Base-by-base conservation (phyloP, 35 echinoderm and acorn worm genomes). In the Diadema setosum region DNA sequence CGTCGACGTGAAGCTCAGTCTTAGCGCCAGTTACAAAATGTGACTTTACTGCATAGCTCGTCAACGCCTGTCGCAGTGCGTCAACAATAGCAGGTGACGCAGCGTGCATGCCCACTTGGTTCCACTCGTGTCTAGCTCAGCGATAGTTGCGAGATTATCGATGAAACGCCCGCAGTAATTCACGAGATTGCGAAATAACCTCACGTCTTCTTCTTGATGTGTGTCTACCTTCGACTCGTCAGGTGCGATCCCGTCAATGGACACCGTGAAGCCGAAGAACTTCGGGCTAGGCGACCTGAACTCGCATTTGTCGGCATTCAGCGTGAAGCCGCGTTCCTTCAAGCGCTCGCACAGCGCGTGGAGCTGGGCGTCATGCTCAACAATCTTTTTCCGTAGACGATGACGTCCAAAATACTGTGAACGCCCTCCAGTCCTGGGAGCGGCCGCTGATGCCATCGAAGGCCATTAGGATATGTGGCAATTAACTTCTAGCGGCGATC, bases 131-230 rank as follows among this genome's bases (percentile, higher is more conserved):
- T 93, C 0, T 20, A 81, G 86, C 49, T 83, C 75, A 2, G 81
- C 29, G 6, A 87, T 87, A 24, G 84, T 82, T 1, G 84, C 56
- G 15, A 82, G 73, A 42, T 84, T 35, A 4, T 23, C 59, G 35
- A 94, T 88, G 16, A 83, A 88, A 14, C 85, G 1, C 41, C 85
- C 87, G 40, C 60, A 92, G 34, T 93, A 93, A 29, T 88, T 82
- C 36, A 94, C 87, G 34, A 94, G 50, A 3, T 87, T 81, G 6
- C 89, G 42, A 64, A 94, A 94, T 4, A 25, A 83, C 36, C 58
- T 0, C 4, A 89, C 65, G 60, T 94, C 92, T n/a, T 75, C 39
- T 63, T 12, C 39, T 70, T 1, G 81, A 35, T 37, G 45, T 40
- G 81, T 82, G 58, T 63, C 69, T 64, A 89, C 65, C 14, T 85